A percentile compares a stretch with the other conserved stretches of the same genome.
These are phyloP conservation scores for Numenius phaeopus DNA, from an alignment of 2,797 vertebrate genomes.

Conservation along the genomic window DNA sequence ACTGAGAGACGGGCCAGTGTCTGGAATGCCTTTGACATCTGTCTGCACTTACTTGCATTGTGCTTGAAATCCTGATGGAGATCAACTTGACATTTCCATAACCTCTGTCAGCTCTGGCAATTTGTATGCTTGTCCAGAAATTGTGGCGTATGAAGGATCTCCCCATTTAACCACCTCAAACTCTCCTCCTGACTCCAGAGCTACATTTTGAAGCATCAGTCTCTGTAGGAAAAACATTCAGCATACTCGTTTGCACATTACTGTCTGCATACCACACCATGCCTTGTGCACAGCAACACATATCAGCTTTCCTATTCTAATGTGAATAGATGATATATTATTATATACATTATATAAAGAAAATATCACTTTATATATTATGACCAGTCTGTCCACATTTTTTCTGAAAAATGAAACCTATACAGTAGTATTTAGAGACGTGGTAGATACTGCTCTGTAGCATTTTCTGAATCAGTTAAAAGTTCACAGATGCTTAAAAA, in stretches of 20 bases:
- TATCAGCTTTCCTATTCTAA: neutral
- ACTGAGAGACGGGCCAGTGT: neutral
- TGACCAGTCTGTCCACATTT: neutral
- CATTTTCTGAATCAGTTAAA: neutral
- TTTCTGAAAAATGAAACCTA: neutral
- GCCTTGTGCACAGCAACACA: fast-evolving
- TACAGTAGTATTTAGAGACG: neutral
- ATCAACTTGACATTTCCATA: neutral
- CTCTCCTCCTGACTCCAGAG: neutral
- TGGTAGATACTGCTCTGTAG: neutral
- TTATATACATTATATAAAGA: too few relatives aligned
- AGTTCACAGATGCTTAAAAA: neutral
- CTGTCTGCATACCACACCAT: fast-evolving
- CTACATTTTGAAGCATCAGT: neutral
- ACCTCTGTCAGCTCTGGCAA: neutral
- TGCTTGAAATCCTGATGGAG: neutral
- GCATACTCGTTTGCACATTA: fast-evolving
- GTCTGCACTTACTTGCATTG: neutral
- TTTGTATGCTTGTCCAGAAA: neutral
- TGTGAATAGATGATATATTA: neutral
- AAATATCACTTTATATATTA: neutral
- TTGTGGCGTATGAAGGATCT: fast-evolving
- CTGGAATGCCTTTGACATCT: neutral
- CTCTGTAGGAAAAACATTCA: neutral
- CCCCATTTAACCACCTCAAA: neutral